These are phyloP conservation scores for Melipona quadrifasciata DNA, from an alignment of 1,140 invertebrate genomes.

Conservation along the genomic window DNA sequence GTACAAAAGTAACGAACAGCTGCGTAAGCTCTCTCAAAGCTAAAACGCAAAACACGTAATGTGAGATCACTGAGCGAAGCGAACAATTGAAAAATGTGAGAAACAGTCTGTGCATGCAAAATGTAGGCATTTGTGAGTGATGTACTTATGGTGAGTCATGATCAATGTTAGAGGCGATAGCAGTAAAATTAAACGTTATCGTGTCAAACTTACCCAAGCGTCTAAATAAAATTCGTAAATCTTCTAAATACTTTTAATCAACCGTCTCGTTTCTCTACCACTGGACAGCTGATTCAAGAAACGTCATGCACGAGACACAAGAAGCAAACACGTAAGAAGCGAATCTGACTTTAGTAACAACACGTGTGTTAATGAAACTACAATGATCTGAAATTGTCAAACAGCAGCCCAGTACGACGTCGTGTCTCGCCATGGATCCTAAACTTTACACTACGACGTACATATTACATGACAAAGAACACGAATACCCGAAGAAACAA, in stretches of 20 bases:
- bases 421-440: background rate
- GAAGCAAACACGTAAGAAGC: background rate
- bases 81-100: background rate
- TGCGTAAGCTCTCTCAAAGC: background rate
- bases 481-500: constrained; percentile 8
- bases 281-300: background rate
- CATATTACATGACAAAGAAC: no score
- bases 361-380: background rate
- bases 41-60: background rate
- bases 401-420: background rate
- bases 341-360: background rate
- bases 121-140: constrained; percentile 1
- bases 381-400: background rate
- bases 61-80: constrained; percentile 27
- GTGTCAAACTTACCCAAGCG: background rate
- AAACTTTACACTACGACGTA: background rate
- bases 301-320: background rate
- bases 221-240: background rate
- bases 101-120: constrained; percentile 23
- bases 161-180: background rate
- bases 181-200: background rate
- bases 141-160: background rate
- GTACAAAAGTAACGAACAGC: constrained; percentile 19
- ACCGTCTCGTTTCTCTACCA: no score
- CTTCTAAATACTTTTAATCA: background rate